A percentile compares a stretch with the other conserved stretches of the same genome.
phyloP scores from a whole-genome alignment of 2,797 vertebrate genomes.

The Thamnophis elegans region DNA sequence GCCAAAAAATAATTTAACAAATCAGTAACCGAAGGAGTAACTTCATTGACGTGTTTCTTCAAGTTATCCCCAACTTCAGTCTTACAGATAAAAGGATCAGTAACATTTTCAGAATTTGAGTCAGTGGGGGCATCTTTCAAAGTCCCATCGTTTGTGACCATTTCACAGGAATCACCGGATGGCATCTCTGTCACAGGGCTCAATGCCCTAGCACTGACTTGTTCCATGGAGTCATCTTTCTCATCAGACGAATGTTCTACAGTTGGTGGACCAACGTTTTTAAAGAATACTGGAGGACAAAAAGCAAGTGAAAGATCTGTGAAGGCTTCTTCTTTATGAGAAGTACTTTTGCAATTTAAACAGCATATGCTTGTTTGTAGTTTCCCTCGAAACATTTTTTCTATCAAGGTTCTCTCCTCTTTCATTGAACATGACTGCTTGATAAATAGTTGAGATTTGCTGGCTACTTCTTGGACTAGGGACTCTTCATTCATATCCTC shows the following conservation, averaged over 20 bases:
- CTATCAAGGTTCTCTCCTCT: conserved; percentile 84
- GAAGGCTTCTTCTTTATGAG: conserved; percentile 95
- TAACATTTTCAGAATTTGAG: conserved; percentile 51
- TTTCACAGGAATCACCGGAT: conserved; percentile 45
- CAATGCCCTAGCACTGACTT: conserved; percentile 30
- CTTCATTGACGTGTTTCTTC: conserved; percentile 67
- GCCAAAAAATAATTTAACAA: conserved; percentile 95
- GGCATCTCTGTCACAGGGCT: conserved; percentile 46
- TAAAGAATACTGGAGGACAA: conserved; percentile 80
- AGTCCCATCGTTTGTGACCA: conserved; percentile 50
- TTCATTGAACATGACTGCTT: conserved; percentile 55
- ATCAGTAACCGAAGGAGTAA: conserved; percentile 86
- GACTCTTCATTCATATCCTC: conserved; percentile 54
- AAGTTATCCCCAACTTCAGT: conserved; percentile 56
- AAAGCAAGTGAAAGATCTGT: conserved; percentile 96
- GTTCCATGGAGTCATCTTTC: conserved; percentile 53
- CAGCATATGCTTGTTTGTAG: conserved; percentile 89
- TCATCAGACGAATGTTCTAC: conserved; percentile 38
- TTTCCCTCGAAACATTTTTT: conserved; percentile 94
- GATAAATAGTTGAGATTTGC: conserved; percentile 47
- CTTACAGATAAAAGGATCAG: conserved; percentile 54
- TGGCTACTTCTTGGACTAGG: conserved; percentile 55
- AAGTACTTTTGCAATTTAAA: conserved; percentile 89
- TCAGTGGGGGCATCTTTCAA: conserved; percentile 53
- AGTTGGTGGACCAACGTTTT: conserved; percentile 59